Evolutionary conservation across 92 coral and sea anemone species (phyloP).

Genomic region (Pocillopora grandis): DNA sequence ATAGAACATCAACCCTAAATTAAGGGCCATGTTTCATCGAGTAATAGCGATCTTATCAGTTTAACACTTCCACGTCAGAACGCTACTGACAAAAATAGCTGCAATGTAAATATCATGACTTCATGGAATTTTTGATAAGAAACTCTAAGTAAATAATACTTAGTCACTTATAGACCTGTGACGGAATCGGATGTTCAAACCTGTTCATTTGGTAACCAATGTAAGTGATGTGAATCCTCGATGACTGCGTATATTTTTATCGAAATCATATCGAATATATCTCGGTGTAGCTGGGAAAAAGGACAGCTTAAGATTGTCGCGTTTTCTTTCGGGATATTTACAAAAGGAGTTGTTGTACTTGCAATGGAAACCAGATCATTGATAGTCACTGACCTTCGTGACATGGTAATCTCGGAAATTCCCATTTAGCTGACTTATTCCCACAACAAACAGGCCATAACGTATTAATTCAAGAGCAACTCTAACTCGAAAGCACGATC

Average conservation of each 20-base stretch:
- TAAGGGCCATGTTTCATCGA: background rate
- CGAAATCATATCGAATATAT: background rate
- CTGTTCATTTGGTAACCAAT: too few species aligned
- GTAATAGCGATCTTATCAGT: background rate
- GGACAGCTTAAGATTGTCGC: background rate
- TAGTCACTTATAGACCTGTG: background rate
- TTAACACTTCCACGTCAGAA: background rate
- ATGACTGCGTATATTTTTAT: too few species aligned
- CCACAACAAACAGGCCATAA: background rate
- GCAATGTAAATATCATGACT: background rate
- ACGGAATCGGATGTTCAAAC: background rate
- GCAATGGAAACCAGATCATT: background rate
- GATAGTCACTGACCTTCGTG: background rate
- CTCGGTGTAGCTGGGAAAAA: background rate
- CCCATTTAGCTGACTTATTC: background rate
- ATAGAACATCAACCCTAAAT: background rate
- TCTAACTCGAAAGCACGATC: too few species aligned
- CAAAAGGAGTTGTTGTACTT: background rate
- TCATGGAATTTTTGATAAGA: background rate
- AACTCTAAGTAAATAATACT: conserved; percentile 16
- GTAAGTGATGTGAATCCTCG: too few species aligned
- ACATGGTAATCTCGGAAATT: background rate
- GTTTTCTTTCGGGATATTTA: background rate
- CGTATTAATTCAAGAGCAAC: too few species aligned
- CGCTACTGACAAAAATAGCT: conserved; percentile 10